Evolutionary conservation across 2,797 vertebrate genomes (phyloP), one percentile per base, ranked within the genome.

Genomic region (Melanotaenia maccullochi): DNA sequence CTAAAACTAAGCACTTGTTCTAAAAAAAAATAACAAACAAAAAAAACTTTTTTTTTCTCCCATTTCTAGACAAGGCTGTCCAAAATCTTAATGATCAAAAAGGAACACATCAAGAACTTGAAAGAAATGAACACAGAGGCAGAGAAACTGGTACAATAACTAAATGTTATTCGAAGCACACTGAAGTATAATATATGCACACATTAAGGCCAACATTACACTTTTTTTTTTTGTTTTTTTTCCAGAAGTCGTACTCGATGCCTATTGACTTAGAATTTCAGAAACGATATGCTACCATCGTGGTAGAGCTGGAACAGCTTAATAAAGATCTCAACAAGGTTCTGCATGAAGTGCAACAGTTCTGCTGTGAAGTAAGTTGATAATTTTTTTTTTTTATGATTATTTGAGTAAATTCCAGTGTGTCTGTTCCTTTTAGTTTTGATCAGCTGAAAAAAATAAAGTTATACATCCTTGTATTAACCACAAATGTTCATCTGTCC

Each of bases 21-120:
- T 36, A 30, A 30, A 30, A 30, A 30, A 30, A 30, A 30, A 30
- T 30, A 30, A 30, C 28, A 30, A 30, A 30, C 28, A 30, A 30
- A 57, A 77, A 14, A 77, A 14, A 38, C 4, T 51, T 49, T 59
- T 30, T 0, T 75, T 38, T 52, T 6, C 44, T 22, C 71, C 7
- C 42, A 7, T 66, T 64, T 55, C n/a, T 40, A 99, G 98, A 99
- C 98, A 11, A 96, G 96, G 84, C 91, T 99, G 90, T 99, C 98
- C 16, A 99, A 99, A 95, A 99, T 99, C 83, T 96, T 99, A 68
- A 99, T 99, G 98, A 97, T 98, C 89, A 99, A 99, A 92, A 99
- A 99, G 83, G 97, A 99, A 40, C 97, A 98, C 90, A 98, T 99
- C 87, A 99, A 96, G 89, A 97, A 97, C 86, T 94, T 99, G 87